Base-by-base conservation (phyloP, 1,140 invertebrate genomes). In the Zaprionus taronus region DNA sequence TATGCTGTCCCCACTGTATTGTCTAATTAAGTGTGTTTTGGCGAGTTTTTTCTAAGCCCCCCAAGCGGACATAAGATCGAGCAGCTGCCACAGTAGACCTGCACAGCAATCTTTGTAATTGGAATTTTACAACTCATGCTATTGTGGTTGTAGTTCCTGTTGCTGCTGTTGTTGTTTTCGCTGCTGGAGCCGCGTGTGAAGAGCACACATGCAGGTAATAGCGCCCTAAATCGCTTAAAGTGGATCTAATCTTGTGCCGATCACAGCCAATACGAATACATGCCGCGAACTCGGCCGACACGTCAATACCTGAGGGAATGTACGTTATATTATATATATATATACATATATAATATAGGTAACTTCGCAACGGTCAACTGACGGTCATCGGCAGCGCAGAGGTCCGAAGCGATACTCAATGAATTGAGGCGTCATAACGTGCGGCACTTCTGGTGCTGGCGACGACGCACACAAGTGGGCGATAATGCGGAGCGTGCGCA, bases 361-460 rank as follows among this genome's bases (percentile, higher is more conserved):
- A 47, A 47, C n/a, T 47, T 51, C 47, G 15, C n/a, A 49, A 70
- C 66, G 68, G 73, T 76, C 73, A 72, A 55, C 61, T 76, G 68
- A 5, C 61, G 73, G 68, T 76, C 73, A 76, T 53, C 56, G 26
- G 31, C 3, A 14, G 26, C 20, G 28, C 0, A 17, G 47, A 17
- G 28, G 6, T 36, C 24, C 14, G 20, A 4, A 4, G 12, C 36
- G 24, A 28, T 44, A 55, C 38, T 62, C 34, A 53, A 34, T 60
- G 41, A n/a, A 64, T 15, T 53, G 47, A 70, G 24, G 53, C 51
- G 62, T 28, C 62, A 72, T 14, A 53, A 20, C 36, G 49, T 55
- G 47, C 12, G 49, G 28, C 47, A 73, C 71, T 73, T 68, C 56
- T 68, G 71, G 12, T 7, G 55, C 7, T 6, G 28, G 31, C 31